Evolutionary conservation across 2,888 invertebrate genomes (phyloP), one percentile per base, ranked within the genome.

Genomic region (Zygogramma bicolorata): DNA sequence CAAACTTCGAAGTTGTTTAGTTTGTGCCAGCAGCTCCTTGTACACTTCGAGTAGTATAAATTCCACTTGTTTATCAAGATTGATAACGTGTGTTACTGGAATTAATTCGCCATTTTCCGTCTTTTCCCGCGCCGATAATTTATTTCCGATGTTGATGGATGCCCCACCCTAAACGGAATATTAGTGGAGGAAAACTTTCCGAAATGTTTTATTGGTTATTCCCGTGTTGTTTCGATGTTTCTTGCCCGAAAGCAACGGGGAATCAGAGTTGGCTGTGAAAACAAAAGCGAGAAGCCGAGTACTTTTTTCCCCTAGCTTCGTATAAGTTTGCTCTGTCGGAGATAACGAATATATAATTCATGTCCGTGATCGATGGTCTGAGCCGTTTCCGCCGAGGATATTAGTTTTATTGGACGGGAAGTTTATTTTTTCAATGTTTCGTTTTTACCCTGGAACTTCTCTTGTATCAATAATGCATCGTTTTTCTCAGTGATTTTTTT

Each of bases 41-140:
- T 27, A 27, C 22, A 8, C 13, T 75, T 69, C 59, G 49, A 68
- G 71, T 73, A 77, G 68, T 76, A 77, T 74, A 77, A 78, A 78
- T 79, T 71, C 75, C 22, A 58, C 59, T 75, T 77, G 77, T 79
- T 79, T 78, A 79, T 79, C 76, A 76, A 79, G 76, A 80, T 77
- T 77, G 78, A 81, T 81, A 78, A 79, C 80, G 75, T 76, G 77
- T 76, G 78, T 78, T 79, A 75, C 73, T 74, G 65, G 79, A 78
- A 80, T 81, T 81, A 81, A 81, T 81, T 80, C 73, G 73, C 76
- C 73, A 79, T 78, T 80, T 75, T 80, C 78, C 66, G 42, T 58
- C 65, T 60, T 40, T 29, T 61, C 60, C 13, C 60, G 40, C 22
- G 34, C 38, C 29, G 65, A 75, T 76, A 75, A 76, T 76, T 75